Evolutionary conservation across 2,797 vertebrate genomes (phyloP).

Genomic region (Perodicticus potto): DNA sequence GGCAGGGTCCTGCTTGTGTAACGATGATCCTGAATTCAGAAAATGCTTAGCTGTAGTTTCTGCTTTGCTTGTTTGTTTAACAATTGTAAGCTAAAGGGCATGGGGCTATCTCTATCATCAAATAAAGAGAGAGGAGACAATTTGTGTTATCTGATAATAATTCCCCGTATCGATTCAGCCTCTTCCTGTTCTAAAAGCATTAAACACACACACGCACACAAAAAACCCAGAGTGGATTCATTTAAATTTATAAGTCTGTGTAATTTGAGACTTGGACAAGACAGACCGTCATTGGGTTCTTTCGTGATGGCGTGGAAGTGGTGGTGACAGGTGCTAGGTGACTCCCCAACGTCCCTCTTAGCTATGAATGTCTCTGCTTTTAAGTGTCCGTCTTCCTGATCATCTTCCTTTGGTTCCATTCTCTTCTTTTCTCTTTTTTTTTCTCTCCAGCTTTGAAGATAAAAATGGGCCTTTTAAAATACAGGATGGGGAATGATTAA

Average conservation of each 20-base stretch:
- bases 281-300: neutral
- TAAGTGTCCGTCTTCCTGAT: neutral
- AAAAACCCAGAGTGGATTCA: neutral
- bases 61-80: neutral
- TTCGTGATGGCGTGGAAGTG: neutral
- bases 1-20: neutral
- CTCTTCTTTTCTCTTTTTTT: neutral
- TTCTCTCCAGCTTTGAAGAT: neutral
- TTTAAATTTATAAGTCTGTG: neutral
- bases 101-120: neutral
- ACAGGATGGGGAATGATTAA: neutral
- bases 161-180: neutral
- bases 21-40: neutral
- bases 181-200: neutral
- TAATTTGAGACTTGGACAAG: neutral
- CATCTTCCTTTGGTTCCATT: neutral
- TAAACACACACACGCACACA: too few relatives aligned
- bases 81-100: neutral
- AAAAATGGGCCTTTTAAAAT: slow-evolving; percentile 39
- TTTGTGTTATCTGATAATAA: neutral
- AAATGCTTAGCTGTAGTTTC: neutral
- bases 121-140: neutral
- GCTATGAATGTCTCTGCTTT: neutral
- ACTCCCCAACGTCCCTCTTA: neutral
- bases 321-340: neutral